Evolutionary conservation across 2,888 invertebrate species (phyloP), one percentile per base, ranked within the genome.

Genomic region (Mycogona germanica): DNA sequence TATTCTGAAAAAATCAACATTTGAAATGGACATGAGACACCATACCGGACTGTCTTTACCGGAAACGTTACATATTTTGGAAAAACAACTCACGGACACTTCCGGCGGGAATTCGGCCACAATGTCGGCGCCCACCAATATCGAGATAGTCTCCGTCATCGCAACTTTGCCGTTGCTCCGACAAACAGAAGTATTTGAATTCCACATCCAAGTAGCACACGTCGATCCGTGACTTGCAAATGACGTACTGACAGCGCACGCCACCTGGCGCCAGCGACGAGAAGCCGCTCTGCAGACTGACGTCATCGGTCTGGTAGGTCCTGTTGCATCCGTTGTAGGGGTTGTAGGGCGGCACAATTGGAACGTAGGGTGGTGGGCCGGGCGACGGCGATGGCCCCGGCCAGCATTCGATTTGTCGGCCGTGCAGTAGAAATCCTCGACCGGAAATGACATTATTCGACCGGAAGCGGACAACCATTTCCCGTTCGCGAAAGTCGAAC

Each of bases 121-220:
- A 50, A 7, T 50, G 38, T 1, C 50, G 21, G 17, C 21, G 37
- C 7, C 40, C 50, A 38, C 29, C 50, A 14, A 50, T 37, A 6
- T 40, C 40, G 25, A 50, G 9, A 40, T 17, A 50, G 25, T 50
- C 26, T 3, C 40, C 26, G 17, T 3, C 23, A 21, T 38, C 4
- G 38, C n/a, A 19, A 40, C n/a, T n/a, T n/a, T 5, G 9, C 14
- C 12, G 32, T 9, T 32, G 19, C 14, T 37, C 14, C 9, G 4
- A 25, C 12, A 38, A 4, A n/a, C 21, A 7, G 17, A 50, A 50
- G 26, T 7, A 6, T 25, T 38, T 19, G n/a, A 50, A 50, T n/a
- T 25, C 38, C 25, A 50, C 40, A n/a, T 50, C 50, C 26, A 50
- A 9, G 9, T n/a, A 6, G 21, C 50, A 50, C 19, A 50, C 28